Evolutionary conservation across 2,888 invertebrate genomes (phyloP), one percentile per base, ranked within the genome.

Genomic region (Hypolimnas misippus): DNA sequence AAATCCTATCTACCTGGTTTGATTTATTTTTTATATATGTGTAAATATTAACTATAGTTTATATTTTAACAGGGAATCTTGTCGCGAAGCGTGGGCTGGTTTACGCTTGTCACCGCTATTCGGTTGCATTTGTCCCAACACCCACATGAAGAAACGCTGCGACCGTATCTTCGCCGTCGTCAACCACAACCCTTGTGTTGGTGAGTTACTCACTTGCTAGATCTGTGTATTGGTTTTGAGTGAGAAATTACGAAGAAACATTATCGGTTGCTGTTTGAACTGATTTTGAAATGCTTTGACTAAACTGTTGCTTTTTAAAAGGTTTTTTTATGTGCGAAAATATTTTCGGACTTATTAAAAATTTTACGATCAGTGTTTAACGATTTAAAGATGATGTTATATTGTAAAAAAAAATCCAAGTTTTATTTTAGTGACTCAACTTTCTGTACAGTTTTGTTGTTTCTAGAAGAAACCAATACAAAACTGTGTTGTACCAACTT

Each of bases 121-220:
- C 86, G 98, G 97, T 55, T 98, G 97, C 92, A 97, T 97, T 83
- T 98, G 97, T 82, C 97, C 97, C 72, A 97, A 96, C 87, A 97
- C 96, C 75, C 96, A 96, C 87, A 96, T 96, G 94, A 96, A 97
- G 94, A 94, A 95, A 78, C 94, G 96, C 73, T 98, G 97, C 89
- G 97, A 97, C 87, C 94, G 96, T 76, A 96, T 97, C 88, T 97
- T 97, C 92, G 95, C 95, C 72, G 95, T 96, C 84, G 96, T 98
- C 80, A 97, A 98, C 94, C 96, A 97, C 93, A 98, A 98, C 93
- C 97, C 97, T 62, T 98, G 98, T 91, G 96, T 97, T 86, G 97
- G 97, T 97, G 93, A 97, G 97, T 91, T 77, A 69, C 77, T 77
- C 70, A 71, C 73, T 73, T 72, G 76, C 78, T 76, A 79, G 77